Conservation (phyloP, 1,140 invertebrate genomes). For the Heliconius congener region DNA sequence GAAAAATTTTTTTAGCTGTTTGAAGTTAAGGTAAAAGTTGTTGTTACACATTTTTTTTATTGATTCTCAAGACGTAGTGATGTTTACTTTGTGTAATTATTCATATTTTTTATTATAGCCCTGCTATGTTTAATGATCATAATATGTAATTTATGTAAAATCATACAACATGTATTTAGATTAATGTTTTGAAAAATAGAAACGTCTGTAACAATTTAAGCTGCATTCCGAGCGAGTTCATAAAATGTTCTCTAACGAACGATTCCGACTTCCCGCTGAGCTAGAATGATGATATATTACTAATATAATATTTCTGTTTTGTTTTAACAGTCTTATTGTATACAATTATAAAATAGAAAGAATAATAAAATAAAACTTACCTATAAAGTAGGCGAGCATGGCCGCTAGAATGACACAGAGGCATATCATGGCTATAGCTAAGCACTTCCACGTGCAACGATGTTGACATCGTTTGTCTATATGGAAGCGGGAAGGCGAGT, state of each 20-base stretch:
- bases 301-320: slow-evolving; percentile 55
- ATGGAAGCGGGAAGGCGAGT: slow-evolving; percentile 95
- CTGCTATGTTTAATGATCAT: neutral
- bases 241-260: slow-evolving; percentile 74
- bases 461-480: slow-evolving; percentile 96
- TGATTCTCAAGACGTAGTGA: neutral
- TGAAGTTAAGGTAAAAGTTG: neutral
- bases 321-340: slow-evolving; percentile 38
- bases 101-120: neutral
- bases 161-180: slow-evolving; percentile 17
- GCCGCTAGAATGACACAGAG: slow-evolving; percentile 93
- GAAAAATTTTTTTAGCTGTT: too few species aligned
- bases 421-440: slow-evolving; percentile 94
- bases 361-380: slow-evolving; percentile 85
- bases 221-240: slow-evolving; percentile 71
- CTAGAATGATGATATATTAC: slow-evolving; percentile 72
- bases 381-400: slow-evolving; percentile 96
- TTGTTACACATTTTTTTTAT: neutral
- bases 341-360: neutral
- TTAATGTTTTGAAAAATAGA: slow-evolving; percentile 31
- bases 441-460: slow-evolving; percentile 97
- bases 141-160: neutral
- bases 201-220: slow-evolving; percentile 43
- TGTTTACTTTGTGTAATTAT: neutral
- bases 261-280: slow-evolving; percentile 62